These are phyloP conservation scores for Australoheros facetus DNA, from an alignment of 2,797 vertebrate species.

Conservation along the genomic window DNA sequence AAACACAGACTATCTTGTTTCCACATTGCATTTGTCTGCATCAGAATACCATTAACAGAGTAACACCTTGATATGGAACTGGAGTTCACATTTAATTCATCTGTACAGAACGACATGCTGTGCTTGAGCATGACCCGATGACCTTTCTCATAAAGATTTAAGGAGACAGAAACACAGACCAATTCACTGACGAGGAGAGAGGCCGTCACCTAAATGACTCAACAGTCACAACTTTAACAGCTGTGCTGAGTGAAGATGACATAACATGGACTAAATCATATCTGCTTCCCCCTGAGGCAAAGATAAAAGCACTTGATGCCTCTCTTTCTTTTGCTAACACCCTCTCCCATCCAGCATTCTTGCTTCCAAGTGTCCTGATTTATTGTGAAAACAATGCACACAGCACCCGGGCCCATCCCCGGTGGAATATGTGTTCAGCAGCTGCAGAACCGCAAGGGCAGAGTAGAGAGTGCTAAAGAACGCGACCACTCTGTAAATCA, in stretches of 20 bases:
- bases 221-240: slow-evolving; percentile 55
- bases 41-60: slow-evolving; percentile 29
- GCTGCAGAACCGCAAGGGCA: slow-evolving; percentile 35
- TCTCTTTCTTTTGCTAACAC: slow-evolving; percentile 34
- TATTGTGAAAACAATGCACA: slow-evolving; percentile 36
- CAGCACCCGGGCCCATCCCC: slow-evolving; percentile 14
- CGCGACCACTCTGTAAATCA: slow-evolving; percentile 23
- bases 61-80: slow-evolving; percentile 38
- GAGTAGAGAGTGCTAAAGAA: slow-evolving; percentile 55
- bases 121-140: slow-evolving; percentile 15
- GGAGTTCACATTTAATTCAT: slow-evolving; percentile 51
- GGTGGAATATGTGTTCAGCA: slow-evolving; percentile 42
- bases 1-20: slow-evolving; percentile 52
- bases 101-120: slow-evolving; percentile 34
- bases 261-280: slow-evolving; percentile 58
- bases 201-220: slow-evolving; percentile 65
- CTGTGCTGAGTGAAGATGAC: slow-evolving; percentile 60
- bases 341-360: slow-evolving; percentile 15
- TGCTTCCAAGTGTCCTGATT: slow-evolving; percentile 38
- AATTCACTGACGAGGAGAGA: slow-evolving; percentile 51
- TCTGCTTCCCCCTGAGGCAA: slow-evolving; percentile 47
- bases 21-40: slow-evolving; percentile 33
- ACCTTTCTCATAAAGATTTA: slow-evolving; percentile 13
- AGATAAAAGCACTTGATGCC: slow-evolving; percentile 59
- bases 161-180: slow-evolving; percentile 44